Percentiles rank a stretch among this genome's conserved stretches.
phyloP scores from a whole-genome alignment of 2,797 vertebrate genomes.

The Artibeus jamaicensis region DNA sequence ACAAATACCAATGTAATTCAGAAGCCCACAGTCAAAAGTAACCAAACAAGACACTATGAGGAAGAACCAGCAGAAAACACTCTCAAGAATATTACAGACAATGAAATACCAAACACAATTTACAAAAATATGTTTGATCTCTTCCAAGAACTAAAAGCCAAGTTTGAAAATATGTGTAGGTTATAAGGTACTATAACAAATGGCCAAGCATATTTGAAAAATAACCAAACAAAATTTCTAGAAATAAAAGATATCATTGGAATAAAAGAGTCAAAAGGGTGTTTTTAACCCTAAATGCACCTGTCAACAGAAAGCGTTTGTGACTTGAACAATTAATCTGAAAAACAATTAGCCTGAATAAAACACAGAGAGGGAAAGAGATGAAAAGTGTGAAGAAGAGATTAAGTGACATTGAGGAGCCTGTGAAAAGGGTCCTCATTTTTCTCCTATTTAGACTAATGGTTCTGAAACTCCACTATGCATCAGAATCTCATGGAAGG shows the following conservation, averaged over 20 bases:
- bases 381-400: not conserved
- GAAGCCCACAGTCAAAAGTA: not conserved
- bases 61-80: not conserved
- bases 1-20: not conserved
- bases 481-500: not conserved
- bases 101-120: not conserved
- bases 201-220: not conserved
- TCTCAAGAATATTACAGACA: not conserved
- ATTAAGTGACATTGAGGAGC: not conserved
- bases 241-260: slow-evolving; percentile 16
- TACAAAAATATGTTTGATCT: not conserved
- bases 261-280: not conserved
- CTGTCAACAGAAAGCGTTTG: not conserved
- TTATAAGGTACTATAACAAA: not conserved
- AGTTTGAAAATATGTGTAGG: not conserved
- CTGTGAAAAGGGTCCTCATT: not conserved
- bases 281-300: not conserved
- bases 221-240: slow-evolving; percentile 26
- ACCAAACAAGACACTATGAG: not conserved
- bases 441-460: not conserved
- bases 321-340: not conserved
- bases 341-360: not conserved
- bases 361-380: not conserved
- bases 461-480: not conserved
- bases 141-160: not conserved